A percentile compares a stretch with the other conserved stretches of the same genome.
Evolutionary conservation across 2,888 invertebrate species (phyloP).

Genomic region (Epistrophella euchroma): DNA sequence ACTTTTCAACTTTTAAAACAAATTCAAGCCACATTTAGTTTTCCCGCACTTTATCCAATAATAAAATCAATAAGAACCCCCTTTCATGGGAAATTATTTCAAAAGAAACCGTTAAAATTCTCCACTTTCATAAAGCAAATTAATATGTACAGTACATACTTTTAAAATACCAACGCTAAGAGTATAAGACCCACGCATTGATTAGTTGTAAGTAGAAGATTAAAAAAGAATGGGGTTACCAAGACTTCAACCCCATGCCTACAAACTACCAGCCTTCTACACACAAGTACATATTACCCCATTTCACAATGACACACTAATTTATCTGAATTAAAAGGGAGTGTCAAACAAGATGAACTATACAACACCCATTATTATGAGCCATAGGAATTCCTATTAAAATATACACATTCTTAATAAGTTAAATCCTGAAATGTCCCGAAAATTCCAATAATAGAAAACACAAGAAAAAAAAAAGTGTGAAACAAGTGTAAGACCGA

Average conservation of each 20-base stretch:
- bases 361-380: neutral
- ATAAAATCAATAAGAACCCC: neutral
- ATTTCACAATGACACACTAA: slow-evolving; percentile 46
- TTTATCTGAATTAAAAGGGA: slow-evolving; percentile 47
- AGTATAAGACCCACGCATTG: slow-evolving; percentile 58
- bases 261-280: neutral
- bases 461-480: slow-evolving; percentile 19
- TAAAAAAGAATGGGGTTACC: slow-evolving; percentile 20
- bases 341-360: slow-evolving; percentile 20
- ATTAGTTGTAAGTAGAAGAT: slow-evolving; percentile 1
- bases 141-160: neutral
- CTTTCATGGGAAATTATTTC: slow-evolving; percentile 62
- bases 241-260: slow-evolving; percentile 30
- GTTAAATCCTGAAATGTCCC: slow-evolving; percentile 30
- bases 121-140: slow-evolving; percentile 14
- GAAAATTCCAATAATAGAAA: slow-evolving; percentile 35
- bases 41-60: too few species aligned
- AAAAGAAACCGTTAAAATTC: neutral
- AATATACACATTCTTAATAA: neutral
- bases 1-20: neutral
- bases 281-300: neutral
- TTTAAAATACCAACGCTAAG: slow-evolving; percentile 4
- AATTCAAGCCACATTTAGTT: too few species aligned
- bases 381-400: neutral
- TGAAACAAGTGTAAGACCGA: slow-evolving; percentile 48